A percentile compares a stretch with the other conserved stretches of the same genome.
Conservation (phyloP, 2,797 vertebrate genomes). For the Rhynchonycteris naso region DNA sequence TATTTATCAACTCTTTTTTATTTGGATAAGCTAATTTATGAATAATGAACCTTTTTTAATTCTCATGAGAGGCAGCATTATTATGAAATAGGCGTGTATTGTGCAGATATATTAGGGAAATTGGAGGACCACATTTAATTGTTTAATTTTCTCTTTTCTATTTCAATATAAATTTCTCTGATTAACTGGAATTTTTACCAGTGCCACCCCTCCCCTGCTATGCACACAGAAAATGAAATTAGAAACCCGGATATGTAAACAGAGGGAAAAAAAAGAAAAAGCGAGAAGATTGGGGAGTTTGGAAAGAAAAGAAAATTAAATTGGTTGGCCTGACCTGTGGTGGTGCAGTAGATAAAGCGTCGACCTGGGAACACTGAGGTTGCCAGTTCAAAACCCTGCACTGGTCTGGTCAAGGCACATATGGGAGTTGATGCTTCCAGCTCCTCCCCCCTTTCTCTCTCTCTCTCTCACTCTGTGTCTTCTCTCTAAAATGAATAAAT, state of each 20-base stretch:
- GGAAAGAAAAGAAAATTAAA: conserved; percentile 24
- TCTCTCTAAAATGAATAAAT: too few species aligned
- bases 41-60: not conserved
- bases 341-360: too few species aligned
- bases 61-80: not conserved
- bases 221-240: not conserved
- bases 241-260: not conserved
- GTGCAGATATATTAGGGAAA: conserved; percentile 2
- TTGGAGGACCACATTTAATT: not conserved
- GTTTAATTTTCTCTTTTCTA: not conserved
- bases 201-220: rapidly evolving
- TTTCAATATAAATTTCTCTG: conserved; percentile 24
- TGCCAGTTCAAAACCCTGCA: too few species aligned
- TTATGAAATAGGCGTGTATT: not conserved
- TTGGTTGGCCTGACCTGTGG: too few species aligned
- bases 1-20: conserved; percentile 24
- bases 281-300: not conserved
- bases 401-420: too few species aligned
- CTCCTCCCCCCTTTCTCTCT: too few species aligned
- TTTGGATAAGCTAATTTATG: conserved; percentile 18
- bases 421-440: too few species aligned
- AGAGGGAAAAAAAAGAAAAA: not conserved
- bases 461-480: too few species aligned
- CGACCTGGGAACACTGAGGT: too few species aligned
- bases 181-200: not conserved